Evolutionary conservation across 2,113 vertebrate species (phyloP), one percentile per base, ranked within the genome.

Genomic region (Varanus salvator): DNA sequence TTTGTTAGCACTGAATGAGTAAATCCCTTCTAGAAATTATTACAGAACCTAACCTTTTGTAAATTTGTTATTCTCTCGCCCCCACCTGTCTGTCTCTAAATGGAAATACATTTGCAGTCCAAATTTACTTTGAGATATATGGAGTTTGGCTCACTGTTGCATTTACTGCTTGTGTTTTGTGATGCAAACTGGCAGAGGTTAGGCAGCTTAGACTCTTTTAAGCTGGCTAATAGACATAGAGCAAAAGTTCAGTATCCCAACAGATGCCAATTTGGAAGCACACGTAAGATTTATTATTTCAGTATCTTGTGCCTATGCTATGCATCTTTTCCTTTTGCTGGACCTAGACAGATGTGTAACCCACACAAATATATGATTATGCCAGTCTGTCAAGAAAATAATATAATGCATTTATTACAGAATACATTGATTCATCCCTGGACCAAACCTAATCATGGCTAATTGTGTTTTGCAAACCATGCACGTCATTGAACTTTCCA

Each of bases 21-120:
- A 82, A 25, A 86, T 78, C 86, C 38, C 86, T 78, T 68, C 4
- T 76, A 82, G 82, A 89, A 93, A 91, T 25, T 60, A 52, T 44
- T 29, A 50, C 0, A 2, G 91, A 88, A 86, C 80, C 88, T 92
- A 87, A 64, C 54, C 1, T 15, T 77, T 76, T 0, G 92, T 91
- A 94, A 93, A 89, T 90, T 95, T 88, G 93, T 93, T 94, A 93
- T 93, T 87, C 90, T 90, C 0, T n/a, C 29, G 8, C 74, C 68
- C 66, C 27, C 27, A 17, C 44, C n/a, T 38, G 38, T 48, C 60
- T 25, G 69, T 81, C 93, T 88, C 89, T 83, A 87, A 92, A 94
- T 85, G 88, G 38, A 87, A 54, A 82, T 50, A 54, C 88, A 81
- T 75, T 95, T 91, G 87, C 78, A 29, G 80, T 44, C 92, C 87